phyloP scores from a whole-genome alignment of 2,113 vertebrate genomes.

The Macroglossus sobrinus region DNA sequence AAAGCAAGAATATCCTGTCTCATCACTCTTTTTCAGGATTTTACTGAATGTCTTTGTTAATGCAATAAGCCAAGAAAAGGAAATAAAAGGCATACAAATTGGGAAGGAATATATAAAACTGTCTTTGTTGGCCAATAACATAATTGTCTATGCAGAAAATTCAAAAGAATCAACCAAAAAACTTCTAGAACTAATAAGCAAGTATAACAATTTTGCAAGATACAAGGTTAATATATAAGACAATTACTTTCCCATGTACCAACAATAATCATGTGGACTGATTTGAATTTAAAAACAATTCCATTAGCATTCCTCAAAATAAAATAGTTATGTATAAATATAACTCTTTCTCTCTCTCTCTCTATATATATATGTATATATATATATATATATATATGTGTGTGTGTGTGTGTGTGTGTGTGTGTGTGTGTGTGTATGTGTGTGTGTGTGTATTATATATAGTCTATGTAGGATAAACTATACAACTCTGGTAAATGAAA shows the following conservation, averaged over 20 bases:
- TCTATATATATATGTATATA: too few species aligned
- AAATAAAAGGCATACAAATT: not conserved
- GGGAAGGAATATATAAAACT: not conserved
- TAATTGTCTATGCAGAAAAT: not conserved
- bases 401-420: too few species aligned
- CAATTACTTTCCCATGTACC: not conserved
- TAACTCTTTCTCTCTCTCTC: not conserved
- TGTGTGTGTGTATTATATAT: not conserved
- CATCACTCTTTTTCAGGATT: not conserved
- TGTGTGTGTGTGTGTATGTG: too few species aligned
- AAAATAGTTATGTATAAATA: not conserved
- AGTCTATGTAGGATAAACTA: not conserved
- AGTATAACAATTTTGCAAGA: not conserved
- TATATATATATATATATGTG: too few species aligned
- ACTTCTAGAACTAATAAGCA: not conserved
- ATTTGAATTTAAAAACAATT: not conserved
- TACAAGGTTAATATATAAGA: not conserved
- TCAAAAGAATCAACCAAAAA: not conserved
- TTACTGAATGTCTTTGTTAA: not conserved
- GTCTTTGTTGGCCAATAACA: not conserved
- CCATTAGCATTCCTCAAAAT: not conserved
- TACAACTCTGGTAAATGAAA: not conserved
- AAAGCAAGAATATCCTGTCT: not conserved
- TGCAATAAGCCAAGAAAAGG: not conserved
- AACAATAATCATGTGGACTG: not conserved